Percentiles rank a stretch among this genome's conserved stretches.
These are phyloP conservation scores for Tetramorium alpestre DNA, from an alignment of 1,140 invertebrate species.

Conservation along the genomic window DNA sequence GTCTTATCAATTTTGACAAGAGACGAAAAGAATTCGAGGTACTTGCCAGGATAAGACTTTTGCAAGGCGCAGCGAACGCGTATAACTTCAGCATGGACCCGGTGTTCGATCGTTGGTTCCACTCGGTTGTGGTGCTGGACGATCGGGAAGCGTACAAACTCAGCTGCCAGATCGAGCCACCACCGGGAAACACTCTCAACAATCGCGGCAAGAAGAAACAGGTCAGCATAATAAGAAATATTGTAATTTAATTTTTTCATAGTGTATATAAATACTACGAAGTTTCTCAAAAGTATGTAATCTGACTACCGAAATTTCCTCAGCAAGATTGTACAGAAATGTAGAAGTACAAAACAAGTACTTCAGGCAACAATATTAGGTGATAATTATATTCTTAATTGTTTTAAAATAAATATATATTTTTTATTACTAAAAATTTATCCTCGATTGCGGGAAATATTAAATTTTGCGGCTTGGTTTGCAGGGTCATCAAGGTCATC, in stretches of 20 bases:
- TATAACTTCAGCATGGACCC: conserved; percentile 95
- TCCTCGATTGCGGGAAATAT: not conserved
- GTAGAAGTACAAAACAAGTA: not conserved
- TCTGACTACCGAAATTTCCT: not conserved
- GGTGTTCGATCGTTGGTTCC: conserved; percentile 96
- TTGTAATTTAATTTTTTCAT: not conserved
- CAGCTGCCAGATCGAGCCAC: conserved; percentile 95
- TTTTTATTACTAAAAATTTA: not conserved
- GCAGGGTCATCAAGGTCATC: conserved; percentile 88
- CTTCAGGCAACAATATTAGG: not conserved
- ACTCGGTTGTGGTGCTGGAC: conserved; percentile 94
- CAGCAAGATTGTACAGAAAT: not conserved
- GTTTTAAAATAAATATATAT: not conserved
- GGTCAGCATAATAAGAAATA: conserved; percentile 62
- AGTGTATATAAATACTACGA: not conserved
- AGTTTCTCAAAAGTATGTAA: not conserved
- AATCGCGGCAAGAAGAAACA: conserved; percentile 82
- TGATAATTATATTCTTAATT: not conserved
- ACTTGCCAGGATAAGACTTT: conserved; percentile 97
- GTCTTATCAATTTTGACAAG: conserved; percentile 99
- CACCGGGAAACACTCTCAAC: conserved; percentile 83
- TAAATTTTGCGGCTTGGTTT: conserved; percentile 70
- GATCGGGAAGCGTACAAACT: conserved; percentile 96
- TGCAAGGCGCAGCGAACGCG: conserved; percentile 99
- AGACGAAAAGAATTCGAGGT: conserved; percentile 99